Evolutionary conservation across 2,797 vertebrate genomes (phyloP).

Genomic region (Basileuterus tristriatus): DNA sequence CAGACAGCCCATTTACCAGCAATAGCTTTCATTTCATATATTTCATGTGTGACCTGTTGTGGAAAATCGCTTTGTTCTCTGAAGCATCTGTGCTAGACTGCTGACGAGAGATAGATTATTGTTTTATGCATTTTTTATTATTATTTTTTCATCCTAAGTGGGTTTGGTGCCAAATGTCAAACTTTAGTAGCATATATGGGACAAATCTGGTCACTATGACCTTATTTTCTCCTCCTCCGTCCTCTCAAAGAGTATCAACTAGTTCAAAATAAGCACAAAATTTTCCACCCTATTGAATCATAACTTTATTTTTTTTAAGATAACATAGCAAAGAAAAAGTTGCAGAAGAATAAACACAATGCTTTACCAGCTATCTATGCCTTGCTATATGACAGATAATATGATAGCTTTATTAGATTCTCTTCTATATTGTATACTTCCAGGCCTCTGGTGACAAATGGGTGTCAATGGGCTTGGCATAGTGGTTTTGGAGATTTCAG

Average conservation of each 20-base stretch:
- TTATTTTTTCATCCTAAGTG: not conserved
- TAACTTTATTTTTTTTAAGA: not conserved
- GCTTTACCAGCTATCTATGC: not conserved
- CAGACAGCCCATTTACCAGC: not conserved
- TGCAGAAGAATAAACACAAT: not conserved
- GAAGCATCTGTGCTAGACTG: not conserved
- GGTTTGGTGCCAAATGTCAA: not conserved
- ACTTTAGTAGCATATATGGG: not conserved
- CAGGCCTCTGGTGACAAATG: not conserved
- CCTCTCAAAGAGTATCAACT: not conserved
- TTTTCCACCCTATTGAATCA: not conserved
- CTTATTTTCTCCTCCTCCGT: not conserved
- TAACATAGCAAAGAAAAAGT: not conserved
- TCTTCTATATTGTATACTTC: not conserved
- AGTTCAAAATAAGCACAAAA: not conserved
- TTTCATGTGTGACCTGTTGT: not conserved
- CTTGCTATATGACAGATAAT: not conserved
- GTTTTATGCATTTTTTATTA: not conserved
- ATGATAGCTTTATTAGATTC: not conserved
- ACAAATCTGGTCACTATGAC: not conserved
- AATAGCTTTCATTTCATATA: not conserved
- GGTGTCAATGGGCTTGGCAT: not conserved
- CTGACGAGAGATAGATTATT: not conserved
- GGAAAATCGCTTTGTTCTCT: constrained; percentile 15
- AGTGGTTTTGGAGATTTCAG: not conserved